Percentiles rank a stretch among this genome's conserved stretches.
phyloP scores from a whole-genome alignment of 2,888 invertebrate species.

The Limnephilus rhombicus region DNA sequence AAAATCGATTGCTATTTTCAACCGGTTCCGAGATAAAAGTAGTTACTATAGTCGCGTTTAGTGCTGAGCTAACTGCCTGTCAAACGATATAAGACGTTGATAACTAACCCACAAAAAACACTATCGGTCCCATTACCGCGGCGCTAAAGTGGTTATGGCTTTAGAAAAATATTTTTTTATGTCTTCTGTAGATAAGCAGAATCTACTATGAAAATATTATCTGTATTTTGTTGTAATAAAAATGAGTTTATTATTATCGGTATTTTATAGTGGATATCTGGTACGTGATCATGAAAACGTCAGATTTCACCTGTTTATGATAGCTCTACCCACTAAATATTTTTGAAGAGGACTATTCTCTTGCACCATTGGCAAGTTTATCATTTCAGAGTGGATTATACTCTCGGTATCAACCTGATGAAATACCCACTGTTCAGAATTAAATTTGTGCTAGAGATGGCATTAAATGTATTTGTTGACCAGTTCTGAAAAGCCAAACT shows the following conservation, averaged over 20 bases:
- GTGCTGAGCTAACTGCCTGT: slow-evolving; percentile 44
- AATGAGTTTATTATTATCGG: neutral
- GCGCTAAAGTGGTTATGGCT: slow-evolving; percentile 4
- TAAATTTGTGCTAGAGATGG: too few relatives aligned
- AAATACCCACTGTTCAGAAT: too few relatives aligned
- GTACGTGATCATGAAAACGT: neutral
- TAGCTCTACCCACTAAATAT: neutral
- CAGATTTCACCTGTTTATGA: neutral
- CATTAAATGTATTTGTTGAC: too few relatives aligned
- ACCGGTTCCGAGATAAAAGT: slow-evolving; percentile 36
- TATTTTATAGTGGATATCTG: neutral
- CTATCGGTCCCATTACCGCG: neutral
- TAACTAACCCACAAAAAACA: slow-evolving; percentile 22
- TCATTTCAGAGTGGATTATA: neutral
- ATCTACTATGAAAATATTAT: neutral
- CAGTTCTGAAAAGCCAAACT: too few relatives aligned
- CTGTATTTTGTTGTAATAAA: neutral
- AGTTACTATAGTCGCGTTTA: slow-evolving; percentile 13
- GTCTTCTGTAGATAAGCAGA: slow-evolving; percentile 3
- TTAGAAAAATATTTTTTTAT: slow-evolving; percentile 4
- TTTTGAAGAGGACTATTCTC: neutral
- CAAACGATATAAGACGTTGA: slow-evolving; percentile 43
- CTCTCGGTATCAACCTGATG: too few relatives aligned
- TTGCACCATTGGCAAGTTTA: neutral
- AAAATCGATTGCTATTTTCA: neutral